Percentiles rank a stretch among this genome's conserved stretches.
phyloP scores from a whole-genome alignment of 2,797 vertebrate genomes.

The Smutsia temminckii region DNA sequence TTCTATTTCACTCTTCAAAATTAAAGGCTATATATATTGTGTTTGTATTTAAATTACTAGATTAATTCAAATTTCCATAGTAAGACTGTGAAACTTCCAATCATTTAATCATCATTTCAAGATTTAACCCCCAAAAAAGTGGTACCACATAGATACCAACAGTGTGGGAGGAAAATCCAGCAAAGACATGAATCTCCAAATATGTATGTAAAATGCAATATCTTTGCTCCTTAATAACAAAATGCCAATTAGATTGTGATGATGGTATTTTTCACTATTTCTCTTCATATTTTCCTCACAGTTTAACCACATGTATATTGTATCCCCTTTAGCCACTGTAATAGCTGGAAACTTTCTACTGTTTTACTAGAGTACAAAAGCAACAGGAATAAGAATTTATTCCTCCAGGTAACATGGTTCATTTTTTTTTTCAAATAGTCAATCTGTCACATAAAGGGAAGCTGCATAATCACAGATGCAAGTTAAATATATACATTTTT shows the following conservation, averaged over 20 bases:
- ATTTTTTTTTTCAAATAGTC: conserved; percentile 48
- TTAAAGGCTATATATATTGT: neutral
- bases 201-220: neutral
- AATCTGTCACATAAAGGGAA: conserved; percentile 9
- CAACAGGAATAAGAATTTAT: conserved; percentile 22
- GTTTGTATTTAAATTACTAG: neutral
- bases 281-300: neutral
- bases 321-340: neutral
- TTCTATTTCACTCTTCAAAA: conserved; percentile 38
- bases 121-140: conserved; percentile 35
- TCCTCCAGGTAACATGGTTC: neutral
- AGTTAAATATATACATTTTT: conserved; percentile 1
- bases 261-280: neutral
- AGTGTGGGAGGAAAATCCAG: neutral
- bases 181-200: neutral
- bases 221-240: neutral
- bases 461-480: neutral
- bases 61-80: conserved; percentile 30
- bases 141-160: neutral
- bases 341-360: neutral
- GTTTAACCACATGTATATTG: neutral
- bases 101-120: neutral
- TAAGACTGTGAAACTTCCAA: neutral
- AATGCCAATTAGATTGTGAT: neutral
- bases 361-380: conserved; percentile 10